Percentiles rank a stretch among this genome's conserved stretches.
Evolutionary conservation across 2,888 invertebrate genomes (phyloP).

Genomic region (Drosophila cracens): DNA sequence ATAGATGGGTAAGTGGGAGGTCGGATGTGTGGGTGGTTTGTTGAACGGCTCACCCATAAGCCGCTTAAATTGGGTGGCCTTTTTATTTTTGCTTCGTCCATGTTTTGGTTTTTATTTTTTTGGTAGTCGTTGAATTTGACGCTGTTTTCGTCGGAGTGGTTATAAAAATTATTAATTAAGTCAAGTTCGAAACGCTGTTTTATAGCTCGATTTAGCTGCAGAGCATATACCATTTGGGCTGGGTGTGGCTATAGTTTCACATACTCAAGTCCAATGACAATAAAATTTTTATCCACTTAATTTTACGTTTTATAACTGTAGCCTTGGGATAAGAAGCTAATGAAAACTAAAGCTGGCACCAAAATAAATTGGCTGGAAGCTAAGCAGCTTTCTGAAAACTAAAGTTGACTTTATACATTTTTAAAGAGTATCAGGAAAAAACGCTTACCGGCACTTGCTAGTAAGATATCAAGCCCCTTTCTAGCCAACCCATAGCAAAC

Average conservation of each 20-base stretch:
- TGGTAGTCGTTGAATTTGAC: constrained; percentile 39
- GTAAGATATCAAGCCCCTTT: not conserved
- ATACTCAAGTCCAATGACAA: not conserved
- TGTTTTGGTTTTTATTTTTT: constrained; percentile 25
- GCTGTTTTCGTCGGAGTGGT: constrained; percentile 21
- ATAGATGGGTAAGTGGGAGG: not conserved
- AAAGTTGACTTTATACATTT: not conserved
- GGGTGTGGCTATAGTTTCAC: constrained; percentile 14
- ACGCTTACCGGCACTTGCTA: not conserved
- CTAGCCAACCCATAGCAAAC: not conserved
- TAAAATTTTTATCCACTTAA: constrained; percentile 1
- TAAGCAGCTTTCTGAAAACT: not conserved
- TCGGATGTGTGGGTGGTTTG: not conserved
- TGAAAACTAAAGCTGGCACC: not conserved
- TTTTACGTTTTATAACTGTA: constrained; percentile 6
- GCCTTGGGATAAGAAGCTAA: not conserved
- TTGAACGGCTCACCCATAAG: constrained; percentile 44
- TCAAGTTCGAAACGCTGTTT: constrained; percentile 64
- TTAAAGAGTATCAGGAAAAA: not conserved
- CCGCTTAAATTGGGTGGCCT: constrained; percentile 67
- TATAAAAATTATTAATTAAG: constrained; percentile 70
- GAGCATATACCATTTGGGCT: not conserved
- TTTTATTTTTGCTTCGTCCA: constrained; percentile 30
- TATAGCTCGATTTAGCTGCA: constrained; percentile 29
- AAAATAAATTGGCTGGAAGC: not conserved